These are phyloP conservation scores for Cheilosia vulpina DNA, from an alignment of 2,888 invertebrate species.

Conservation along the genomic window DNA sequence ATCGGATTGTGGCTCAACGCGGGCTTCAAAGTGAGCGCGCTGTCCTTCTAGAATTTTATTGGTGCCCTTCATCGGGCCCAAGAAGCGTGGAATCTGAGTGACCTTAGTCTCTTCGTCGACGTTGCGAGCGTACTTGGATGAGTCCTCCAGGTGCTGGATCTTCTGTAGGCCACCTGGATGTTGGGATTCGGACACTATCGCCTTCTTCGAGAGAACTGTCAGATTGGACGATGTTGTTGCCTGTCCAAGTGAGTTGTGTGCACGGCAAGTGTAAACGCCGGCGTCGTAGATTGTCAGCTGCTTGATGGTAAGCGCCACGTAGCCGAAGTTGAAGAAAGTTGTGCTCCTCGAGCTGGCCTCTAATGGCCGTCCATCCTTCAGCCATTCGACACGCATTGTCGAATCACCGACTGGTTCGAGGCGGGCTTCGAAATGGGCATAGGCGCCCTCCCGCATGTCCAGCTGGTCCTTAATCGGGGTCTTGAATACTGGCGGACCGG, in stretches of 20 bases:
- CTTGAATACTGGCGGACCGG: conserved; percentile 93
- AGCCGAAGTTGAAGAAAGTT: conserved; percentile 96
- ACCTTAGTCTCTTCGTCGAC: conserved; percentile 90
- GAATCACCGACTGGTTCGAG: conserved; percentile 97
- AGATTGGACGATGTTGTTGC: conserved; percentile 92
- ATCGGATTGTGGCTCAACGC: conserved; percentile 97
- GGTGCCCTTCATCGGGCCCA: conserved; percentile 95
- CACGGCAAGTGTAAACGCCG: conserved; percentile 94
- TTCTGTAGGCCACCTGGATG: conserved; percentile 96
- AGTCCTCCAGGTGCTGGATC: conserved; percentile 95
- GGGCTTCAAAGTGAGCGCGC: conserved; percentile 96
- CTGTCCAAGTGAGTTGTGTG: conserved; percentile 93
- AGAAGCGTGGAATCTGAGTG: conserved; percentile 92
- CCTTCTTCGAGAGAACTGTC: conserved; percentile 92
- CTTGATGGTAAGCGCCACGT: conserved; percentile 96
- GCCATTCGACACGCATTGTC: conserved; percentile 95
- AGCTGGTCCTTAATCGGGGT: conserved; percentile 94
- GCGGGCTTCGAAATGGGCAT: conserved; percentile 97
- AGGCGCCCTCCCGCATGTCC: conserved; percentile 95
- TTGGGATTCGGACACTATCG: conserved; percentile 94
- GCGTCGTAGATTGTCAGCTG: conserved; percentile 95
- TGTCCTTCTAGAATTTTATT: conserved; percentile 97
- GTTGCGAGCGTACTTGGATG: conserved; percentile 88
- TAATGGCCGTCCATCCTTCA: conserved; percentile 94
- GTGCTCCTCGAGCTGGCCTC: conserved; percentile 97